Percentiles rank a stretch among this genome's conserved stretches.
phyloP scores from a whole-genome alignment of 2,797 vertebrate genomes.

The Notamacropus eugenii region DNA sequence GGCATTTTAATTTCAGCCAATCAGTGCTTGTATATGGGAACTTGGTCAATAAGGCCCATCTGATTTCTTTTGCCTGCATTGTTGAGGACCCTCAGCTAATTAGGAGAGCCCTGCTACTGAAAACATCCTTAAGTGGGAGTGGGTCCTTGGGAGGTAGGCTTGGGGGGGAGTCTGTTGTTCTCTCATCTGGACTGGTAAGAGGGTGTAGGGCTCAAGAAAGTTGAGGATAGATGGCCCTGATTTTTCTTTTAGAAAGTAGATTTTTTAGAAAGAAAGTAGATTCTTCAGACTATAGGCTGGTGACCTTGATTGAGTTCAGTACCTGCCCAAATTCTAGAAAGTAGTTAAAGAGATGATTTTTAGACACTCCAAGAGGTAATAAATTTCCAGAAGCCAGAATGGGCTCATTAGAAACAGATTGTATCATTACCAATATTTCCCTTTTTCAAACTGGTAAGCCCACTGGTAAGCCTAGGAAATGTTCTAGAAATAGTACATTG shows the following conservation, averaged over 20 bases:
- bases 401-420: not conserved
- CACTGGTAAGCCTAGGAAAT: not conserved
- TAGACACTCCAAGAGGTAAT: not conserved
- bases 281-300: not conserved
- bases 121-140: not conserved
- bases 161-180: not conserved
- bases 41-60: not conserved
- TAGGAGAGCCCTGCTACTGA: not conserved
- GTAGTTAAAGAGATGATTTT: not conserved
- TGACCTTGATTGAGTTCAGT: not conserved
- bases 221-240: not conserved
- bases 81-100: not conserved
- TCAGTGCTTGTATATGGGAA: not conserved
- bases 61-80: not conserved
- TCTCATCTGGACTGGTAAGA: not conserved
- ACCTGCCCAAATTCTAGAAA: not conserved
- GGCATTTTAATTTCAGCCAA: not conserved
- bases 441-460: not conserved
- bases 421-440: not conserved
- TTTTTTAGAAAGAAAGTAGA: not conserved
- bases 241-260: too few relatives aligned
- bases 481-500: not conserved
- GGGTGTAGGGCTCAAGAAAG: not conserved
- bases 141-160: not conserved
- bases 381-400: not conserved